Conservation (phyloP, 1,140 invertebrate genomes). For the Hypsibius dujardini region DNA sequence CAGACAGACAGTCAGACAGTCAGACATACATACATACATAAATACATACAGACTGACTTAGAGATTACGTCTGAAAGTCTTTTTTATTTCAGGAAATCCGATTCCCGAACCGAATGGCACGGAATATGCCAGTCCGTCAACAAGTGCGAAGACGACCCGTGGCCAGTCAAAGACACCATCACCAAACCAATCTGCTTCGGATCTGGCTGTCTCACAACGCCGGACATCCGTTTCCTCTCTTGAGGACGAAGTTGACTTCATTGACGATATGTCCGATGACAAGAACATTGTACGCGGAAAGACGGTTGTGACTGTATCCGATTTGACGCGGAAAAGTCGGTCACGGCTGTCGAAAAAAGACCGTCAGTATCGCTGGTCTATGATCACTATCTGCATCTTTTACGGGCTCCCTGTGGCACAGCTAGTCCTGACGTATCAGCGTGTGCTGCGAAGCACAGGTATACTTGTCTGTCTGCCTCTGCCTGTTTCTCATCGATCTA, state of each 20-base stretch:
- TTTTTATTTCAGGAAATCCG: no score
- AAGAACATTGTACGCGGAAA: slow-evolving; percentile 35
- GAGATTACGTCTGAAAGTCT: no score
- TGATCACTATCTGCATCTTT: slow-evolving; percentile 64
- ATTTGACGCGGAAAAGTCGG: slow-evolving; percentile 51
- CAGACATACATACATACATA: no score
- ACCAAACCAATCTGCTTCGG: no score
- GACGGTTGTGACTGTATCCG: slow-evolving; percentile 48
- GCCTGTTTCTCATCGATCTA: no score
- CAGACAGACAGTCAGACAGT: no score
- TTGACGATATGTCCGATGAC: background rate
- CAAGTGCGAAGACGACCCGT: no score
- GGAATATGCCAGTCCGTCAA: no score
- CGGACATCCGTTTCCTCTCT: background rate
- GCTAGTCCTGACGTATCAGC: slow-evolving; percentile 66
- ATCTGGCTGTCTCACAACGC: background rate
- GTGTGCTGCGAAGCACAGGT: background rate
- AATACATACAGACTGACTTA: no score
- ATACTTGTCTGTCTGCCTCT: no score
- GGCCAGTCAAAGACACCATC: no score
- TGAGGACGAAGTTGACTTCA: background rate
- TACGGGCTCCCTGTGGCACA: slow-evolving; percentile 73
- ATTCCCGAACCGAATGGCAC: no score
- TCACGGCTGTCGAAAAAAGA: slow-evolving; percentile 41
- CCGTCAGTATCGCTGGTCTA: slow-evolving; percentile 27